Conservation (phyloP, 1,140 invertebrate species). For the Penaeus indicus region DNA sequence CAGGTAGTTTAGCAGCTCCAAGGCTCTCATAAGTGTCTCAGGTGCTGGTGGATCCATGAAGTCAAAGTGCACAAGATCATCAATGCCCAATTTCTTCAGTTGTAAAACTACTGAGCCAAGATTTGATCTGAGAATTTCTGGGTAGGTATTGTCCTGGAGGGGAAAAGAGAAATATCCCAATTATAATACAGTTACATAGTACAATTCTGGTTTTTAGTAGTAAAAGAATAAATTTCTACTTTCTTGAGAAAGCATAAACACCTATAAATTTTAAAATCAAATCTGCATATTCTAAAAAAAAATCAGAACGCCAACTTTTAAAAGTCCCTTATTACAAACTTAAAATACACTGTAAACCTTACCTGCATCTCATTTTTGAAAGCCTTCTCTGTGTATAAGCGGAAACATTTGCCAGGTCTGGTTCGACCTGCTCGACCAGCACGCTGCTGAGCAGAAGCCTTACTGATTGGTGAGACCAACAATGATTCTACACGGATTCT, state of each 20-base stretch:
- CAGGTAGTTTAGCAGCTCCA: slow-evolving; percentile 98
- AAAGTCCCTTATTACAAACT: too few species aligned
- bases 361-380: slow-evolving; percentile 98
- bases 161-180: neutral
- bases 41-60: slow-evolving; percentile 99
- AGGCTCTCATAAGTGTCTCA: slow-evolving; percentile 98
- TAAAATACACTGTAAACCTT: neutral
- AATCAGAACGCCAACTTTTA: too few species aligned
- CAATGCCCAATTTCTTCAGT: slow-evolving; percentile 98
- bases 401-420: slow-evolving; percentile 97
- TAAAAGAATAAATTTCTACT: neutral
- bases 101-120: slow-evolving; percentile 97
- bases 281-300: too few species aligned
- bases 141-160: slow-evolving; percentile 92
- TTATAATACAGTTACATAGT: neutral
- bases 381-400: slow-evolving; percentile 98
- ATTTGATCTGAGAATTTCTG: slow-evolving; percentile 98
- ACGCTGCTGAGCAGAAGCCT: slow-evolving; percentile 98
- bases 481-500: slow-evolving; percentile 97
- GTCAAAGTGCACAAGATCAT: slow-evolving; percentile 99
- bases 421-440: slow-evolving; percentile 98
- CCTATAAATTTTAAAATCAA: too few species aligned
- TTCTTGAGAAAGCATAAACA: neutral
- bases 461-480: slow-evolving; percentile 97
- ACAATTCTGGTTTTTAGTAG: neutral